Conservation (phyloP, 2,888 invertebrate genomes). For the Thyatira batis region DNA sequence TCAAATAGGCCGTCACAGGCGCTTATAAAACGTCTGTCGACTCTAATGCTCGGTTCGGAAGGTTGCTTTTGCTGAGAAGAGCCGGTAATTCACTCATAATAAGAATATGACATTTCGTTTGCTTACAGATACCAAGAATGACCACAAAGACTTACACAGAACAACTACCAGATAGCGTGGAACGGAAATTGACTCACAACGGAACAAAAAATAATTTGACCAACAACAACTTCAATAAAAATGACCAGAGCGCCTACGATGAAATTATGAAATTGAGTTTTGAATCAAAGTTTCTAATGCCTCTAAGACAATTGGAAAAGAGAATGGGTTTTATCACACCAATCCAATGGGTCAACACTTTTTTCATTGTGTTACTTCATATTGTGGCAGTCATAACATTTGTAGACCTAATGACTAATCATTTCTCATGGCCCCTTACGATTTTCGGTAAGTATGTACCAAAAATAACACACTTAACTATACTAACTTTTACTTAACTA, state of each 20-base stretch:
- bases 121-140: conserved; percentile 38
- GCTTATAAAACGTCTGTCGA: no score
- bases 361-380: conserved; percentile 74
- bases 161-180: conserved; percentile 15
- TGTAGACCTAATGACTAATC: conserved; percentile 38
- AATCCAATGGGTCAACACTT: conserved; percentile 84
- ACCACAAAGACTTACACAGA: conserved; percentile 39
- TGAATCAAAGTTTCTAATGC: conserved; percentile 47
- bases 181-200: conserved; percentile 28
- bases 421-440: conserved; percentile 65
- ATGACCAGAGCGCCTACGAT: conserved; percentile 36
- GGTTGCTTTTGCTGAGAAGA: no score
- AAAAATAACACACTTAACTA: no score
- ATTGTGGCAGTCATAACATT: conserved; percentile 60
- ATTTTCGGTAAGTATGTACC: conserved; percentile 85
- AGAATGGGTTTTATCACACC: conserved; percentile 79
- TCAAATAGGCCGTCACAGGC: no score
- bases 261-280: conserved; percentile 30
- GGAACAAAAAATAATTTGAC: conserved; percentile 13
- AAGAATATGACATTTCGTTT: neutral
- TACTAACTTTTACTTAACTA: no score
- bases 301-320: conserved; percentile 60
- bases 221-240: conserved; percentile 12
- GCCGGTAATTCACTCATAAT: no score
- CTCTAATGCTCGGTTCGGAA: no score